phyloP scores from a whole-genome alignment of 1,140 invertebrate species.

The Zaprionus inermis region DNA sequence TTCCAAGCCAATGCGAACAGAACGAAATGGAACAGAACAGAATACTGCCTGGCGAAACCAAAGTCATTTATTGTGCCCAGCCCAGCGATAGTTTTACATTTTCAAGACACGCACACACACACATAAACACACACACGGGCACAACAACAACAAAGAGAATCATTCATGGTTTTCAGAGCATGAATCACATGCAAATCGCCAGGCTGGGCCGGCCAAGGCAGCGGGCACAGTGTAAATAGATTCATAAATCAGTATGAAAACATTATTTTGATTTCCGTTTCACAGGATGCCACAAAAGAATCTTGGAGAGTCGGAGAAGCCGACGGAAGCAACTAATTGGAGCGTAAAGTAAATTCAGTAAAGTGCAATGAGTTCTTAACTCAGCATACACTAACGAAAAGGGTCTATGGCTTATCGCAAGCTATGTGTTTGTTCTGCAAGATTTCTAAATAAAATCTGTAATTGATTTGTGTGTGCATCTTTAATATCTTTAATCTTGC shows the following conservation, averaged over 20 bases:
- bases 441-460: not conserved
- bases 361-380: conserved; percentile 29
- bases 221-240: conserved; percentile 77
- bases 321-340: conserved; percentile 75
- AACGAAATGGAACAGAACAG: not conserved
- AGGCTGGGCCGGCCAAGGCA: conserved; percentile 22
- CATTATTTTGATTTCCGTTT: conserved; percentile 81
- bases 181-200: conserved; percentile 79
- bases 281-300: conserved; percentile 66
- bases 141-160: conserved; percentile 64
- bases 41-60: conserved; percentile 35
- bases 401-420: not conserved
- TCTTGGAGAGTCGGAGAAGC: conserved; percentile 30
- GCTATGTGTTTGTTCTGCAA: not conserved
- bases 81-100: conserved; percentile 53
- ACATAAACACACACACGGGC: not conserved
- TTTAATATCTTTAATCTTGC: too few relatives aligned
- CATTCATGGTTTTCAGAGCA: conserved; percentile 82
- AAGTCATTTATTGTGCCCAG: conserved; percentile 69
- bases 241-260: conserved; percentile 82
- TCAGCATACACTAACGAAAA: conserved; percentile 10
- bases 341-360: conserved; percentile 68
- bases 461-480: not conserved
- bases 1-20: not conserved
- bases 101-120: conserved; percentile 19